A percentile compares a stretch with the other conserved stretches of the same genome.
Evolutionary conservation across 53 echinoderm and acorn worm genomes (phyloP).

Genomic region (Paracentrotus lividus): DNA sequence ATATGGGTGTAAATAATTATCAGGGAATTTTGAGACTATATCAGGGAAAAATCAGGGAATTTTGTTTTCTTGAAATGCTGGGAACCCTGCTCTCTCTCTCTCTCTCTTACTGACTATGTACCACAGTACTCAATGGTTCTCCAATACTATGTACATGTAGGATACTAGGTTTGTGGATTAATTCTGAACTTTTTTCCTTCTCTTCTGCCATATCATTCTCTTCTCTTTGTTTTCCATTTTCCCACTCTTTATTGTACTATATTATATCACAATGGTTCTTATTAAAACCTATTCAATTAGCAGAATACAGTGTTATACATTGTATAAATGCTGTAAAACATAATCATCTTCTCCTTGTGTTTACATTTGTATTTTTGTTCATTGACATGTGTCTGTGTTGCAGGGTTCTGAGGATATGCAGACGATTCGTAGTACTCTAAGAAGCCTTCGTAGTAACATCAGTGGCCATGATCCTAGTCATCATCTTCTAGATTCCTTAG

Average conservation of each 20-base stretch:
- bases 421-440: slow-evolving; percentile 82
- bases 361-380: not conserved
- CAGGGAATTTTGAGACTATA: too few relatives aligned
- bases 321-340: too few relatives aligned
- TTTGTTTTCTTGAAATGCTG: too few relatives aligned
- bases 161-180: too few relatives aligned
- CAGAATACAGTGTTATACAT: too few relatives aligned
- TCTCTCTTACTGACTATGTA: not conserved
- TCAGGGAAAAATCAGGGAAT: too few relatives aligned
- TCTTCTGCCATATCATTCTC: not conserved
- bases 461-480: slow-evolving; percentile 94
- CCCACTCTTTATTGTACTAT: not conserved
- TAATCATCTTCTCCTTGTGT: not conserved
- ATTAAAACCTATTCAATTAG: too few relatives aligned
- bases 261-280: too few relatives aligned
- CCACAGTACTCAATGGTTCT: too few relatives aligned
- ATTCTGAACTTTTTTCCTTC: too few relatives aligned
- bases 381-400: not conserved
- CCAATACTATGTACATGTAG: too few relatives aligned
- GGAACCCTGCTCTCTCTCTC: not conserved
- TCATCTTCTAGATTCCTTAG: slow-evolving; percentile 89
- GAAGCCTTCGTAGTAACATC: slow-evolving; percentile 87
- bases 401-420: slow-evolving; percentile 90
- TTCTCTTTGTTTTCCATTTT: not conserved
- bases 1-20: too few relatives aligned